Evolutionary conservation across 2,797 vertebrate genomes (phyloP).

Genomic region (Morus bassanus): DNA sequence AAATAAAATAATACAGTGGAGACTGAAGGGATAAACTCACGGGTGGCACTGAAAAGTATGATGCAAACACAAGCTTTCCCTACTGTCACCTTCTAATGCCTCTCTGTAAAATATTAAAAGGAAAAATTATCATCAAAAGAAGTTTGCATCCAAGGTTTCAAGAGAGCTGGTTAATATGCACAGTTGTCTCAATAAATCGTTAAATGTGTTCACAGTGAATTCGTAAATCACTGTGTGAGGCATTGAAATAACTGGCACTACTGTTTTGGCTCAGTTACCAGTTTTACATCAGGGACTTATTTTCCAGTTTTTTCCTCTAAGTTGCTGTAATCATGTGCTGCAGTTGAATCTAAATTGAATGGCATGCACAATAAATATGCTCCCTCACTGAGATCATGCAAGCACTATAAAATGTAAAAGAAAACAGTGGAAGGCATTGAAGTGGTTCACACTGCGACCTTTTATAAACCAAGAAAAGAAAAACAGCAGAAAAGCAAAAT

Average conservation of each 20-base stretch:
- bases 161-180: slow-evolving; percentile 37
- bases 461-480: slow-evolving; percentile 55
- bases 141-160: slow-evolving; percentile 10
- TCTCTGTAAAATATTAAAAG: slow-evolving; percentile 38
- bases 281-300: slow-evolving; percentile 78
- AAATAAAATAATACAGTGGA: slow-evolving; percentile 43
- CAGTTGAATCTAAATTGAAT: slow-evolving; percentile 71
- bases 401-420: slow-evolving; percentile 64
- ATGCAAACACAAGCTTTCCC: neutral
- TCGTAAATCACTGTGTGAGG: slow-evolving; percentile 63
- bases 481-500: slow-evolving; percentile 23
- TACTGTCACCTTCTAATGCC: neutral
- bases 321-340: slow-evolving; percentile 69
- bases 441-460: slow-evolving; percentile 63
- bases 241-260: slow-evolving; percentile 79
- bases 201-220: slow-evolving; percentile 52
- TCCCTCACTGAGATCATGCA: slow-evolving; percentile 60
- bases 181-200: slow-evolving; percentile 53
- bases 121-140: slow-evolving; percentile 48
- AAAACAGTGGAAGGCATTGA: slow-evolving; percentile 65
- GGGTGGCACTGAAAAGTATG: slow-evolving; percentile 20
- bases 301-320: slow-evolving; percentile 71
- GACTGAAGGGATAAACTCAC: slow-evolving; percentile 5
- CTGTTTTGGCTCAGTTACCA: slow-evolving; percentile 75
- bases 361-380: slow-evolving; percentile 66